Evolutionary conservation across 2,797 vertebrate species (phyloP).

Genomic region (Rallus crepitans): DNA sequence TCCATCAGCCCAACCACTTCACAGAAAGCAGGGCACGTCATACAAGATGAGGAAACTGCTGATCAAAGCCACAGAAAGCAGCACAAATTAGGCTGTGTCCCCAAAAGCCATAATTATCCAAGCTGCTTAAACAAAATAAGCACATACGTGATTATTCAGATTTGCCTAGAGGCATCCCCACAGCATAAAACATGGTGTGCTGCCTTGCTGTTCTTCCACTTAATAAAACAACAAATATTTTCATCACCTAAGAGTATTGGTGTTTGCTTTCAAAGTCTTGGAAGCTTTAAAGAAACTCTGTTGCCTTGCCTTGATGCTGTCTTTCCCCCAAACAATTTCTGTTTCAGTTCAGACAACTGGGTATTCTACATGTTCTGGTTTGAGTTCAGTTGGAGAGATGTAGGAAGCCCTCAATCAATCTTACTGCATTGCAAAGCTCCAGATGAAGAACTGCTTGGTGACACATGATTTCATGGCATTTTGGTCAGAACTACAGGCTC

Average conservation of each 20-base stretch:
- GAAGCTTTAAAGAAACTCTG: neutral
- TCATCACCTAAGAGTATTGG: neutral
- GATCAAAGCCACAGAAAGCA: constrained; percentile 42
- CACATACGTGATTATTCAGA: neutral
- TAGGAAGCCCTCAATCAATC: neutral
- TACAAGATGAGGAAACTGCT: constrained; percentile 1
- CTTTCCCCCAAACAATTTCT: neutral
- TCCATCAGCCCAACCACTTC: neutral
- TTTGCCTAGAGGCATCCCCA: constrained; percentile 46
- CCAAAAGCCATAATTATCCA: constrained; percentile 33
- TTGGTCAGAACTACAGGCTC: neutral
- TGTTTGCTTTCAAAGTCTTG: neutral
- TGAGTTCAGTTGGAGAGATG: neutral
- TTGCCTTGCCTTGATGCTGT: neutral
- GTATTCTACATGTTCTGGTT: neutral
- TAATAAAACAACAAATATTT: constrained; percentile 33
- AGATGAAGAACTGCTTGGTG: neutral
- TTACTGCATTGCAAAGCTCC: neutral
- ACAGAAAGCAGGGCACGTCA: neutral
- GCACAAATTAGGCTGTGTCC: neutral
- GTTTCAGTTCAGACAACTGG: neutral
- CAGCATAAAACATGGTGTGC: constrained; percentile 19
- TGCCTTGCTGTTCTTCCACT: constrained; percentile 12
- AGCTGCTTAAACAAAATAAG: constrained; percentile 8
- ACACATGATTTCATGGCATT: neutral